Percentiles rank a stretch among this genome's conserved stretches.
These are phyloP conservation scores for Mesorhabditis spiculigera DNA, from an alignment of 2,888 invertebrate genomes.

Conservation along the genomic window DNA sequence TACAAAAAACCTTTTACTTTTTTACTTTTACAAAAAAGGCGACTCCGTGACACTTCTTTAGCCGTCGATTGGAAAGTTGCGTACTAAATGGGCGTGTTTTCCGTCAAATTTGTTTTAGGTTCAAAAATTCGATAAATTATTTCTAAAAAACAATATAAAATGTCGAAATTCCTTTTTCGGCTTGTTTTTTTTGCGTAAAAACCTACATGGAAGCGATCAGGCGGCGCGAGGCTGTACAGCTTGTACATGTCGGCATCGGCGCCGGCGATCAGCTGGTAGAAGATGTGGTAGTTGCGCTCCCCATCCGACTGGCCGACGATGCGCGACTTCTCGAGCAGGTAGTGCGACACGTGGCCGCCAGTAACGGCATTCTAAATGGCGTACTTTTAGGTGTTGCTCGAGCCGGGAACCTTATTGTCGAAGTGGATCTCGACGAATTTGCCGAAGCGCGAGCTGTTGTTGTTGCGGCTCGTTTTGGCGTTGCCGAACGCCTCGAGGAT, in stretches of 20 bases:
- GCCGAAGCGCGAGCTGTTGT: constrained; percentile 95
- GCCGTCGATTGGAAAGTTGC: no score
- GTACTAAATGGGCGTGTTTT: no score
- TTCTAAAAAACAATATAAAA: constrained; percentile 35
- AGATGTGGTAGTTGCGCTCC: constrained; percentile 95
- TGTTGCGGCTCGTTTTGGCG: constrained; percentile 87
- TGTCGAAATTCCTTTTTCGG: constrained; percentile 55
- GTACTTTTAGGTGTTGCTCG: not conserved
- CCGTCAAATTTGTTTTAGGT: constrained; percentile 35
- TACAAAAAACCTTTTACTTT: no score
- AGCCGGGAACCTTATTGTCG: constrained; percentile 69
- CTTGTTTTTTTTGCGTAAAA: no score
- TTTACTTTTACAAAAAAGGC: no score
- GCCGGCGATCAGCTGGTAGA: constrained; percentile 91
- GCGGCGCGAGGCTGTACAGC: constrained; percentile 66
- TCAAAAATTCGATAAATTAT: constrained; percentile 26
- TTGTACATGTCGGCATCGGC: constrained; percentile 77
- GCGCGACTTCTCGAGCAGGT: constrained; percentile 86
- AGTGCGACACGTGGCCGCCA: constrained; percentile 96
- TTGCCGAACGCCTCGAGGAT: constrained; percentile 60
- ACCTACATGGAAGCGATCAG: constrained; percentile 68
- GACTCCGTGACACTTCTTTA: no score
- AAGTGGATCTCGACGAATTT: constrained; percentile 99
- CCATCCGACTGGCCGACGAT: constrained; percentile 75
- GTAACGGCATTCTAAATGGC: constrained; percentile 72